Evolutionary conservation across 2,888 invertebrate species (phyloP).

Genomic region (Chymomyza caudatula): DNA sequence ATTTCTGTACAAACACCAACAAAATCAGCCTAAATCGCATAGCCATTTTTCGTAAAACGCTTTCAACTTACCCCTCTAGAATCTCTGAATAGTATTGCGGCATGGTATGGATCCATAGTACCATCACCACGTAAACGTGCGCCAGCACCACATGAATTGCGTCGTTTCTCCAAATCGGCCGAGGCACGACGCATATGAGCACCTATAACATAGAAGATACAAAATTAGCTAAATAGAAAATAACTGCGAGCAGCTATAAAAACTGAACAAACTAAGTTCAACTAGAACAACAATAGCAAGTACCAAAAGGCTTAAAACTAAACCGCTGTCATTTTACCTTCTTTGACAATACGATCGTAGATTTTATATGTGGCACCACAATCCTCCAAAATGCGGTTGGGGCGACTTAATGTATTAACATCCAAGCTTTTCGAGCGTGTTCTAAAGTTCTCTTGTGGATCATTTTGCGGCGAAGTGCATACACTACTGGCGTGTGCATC

Average conservation of each 20-base stretch:
- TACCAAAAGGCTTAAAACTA: conserved; percentile 38
- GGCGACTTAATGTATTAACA: conserved; percentile 79
- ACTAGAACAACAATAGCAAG: conserved; percentile 49
- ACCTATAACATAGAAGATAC: conserved; percentile 80
- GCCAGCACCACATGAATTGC: conserved; percentile 84
- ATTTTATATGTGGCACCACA: conserved; percentile 90
- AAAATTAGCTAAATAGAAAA: not conserved
- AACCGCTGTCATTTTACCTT: conserved; percentile 80
- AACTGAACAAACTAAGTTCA: not conserved
- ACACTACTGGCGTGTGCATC: conserved; percentile 78
- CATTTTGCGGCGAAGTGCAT: conserved; percentile 79
- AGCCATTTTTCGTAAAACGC: not conserved
- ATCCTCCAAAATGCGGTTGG: conserved; percentile 82
- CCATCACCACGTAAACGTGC: conserved; percentile 82
- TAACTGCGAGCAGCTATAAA: not conserved
- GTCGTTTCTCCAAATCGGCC: conserved; percentile 87
- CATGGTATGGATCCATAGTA: conserved; percentile 90
- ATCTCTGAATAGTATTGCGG: conserved; percentile 93
- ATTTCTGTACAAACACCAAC: too few species aligned
- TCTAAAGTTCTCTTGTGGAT: conserved; percentile 83
- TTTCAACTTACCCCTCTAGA: conserved; percentile 90
- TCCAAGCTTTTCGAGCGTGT: conserved; percentile 89
- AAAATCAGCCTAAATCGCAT: too few species aligned
- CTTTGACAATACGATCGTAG: conserved; percentile 86
- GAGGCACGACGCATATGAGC: conserved; percentile 87